Percentiles rank a stretch among this genome's conserved stretches.
Evolutionary conservation across 2,797 vertebrate species (phyloP).

Genomic region (Rhyacichthys aspro): DNA sequence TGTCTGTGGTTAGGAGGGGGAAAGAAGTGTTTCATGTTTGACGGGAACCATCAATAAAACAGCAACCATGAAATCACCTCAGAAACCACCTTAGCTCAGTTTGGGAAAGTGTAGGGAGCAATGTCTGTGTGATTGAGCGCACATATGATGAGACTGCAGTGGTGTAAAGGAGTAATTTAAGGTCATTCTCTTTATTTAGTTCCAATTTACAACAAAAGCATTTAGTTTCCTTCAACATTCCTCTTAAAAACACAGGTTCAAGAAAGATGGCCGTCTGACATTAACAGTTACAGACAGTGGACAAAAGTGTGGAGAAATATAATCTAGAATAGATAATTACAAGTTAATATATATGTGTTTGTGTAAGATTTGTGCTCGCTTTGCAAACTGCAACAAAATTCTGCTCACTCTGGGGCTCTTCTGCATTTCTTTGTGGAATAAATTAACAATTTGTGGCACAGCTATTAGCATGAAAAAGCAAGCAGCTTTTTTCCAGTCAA

Average conservation of each 20-base stretch:
- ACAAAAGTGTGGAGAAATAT: slow-evolving; percentile 2
- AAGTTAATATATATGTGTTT: not conserved
- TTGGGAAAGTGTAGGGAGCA: slow-evolving; percentile 22
- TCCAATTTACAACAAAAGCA: not conserved
- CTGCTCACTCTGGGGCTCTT: slow-evolving; percentile 31
- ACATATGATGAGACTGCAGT: too few species aligned
- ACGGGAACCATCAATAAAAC: slow-evolving; percentile 75
- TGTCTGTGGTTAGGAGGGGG: slow-evolving; percentile 61
- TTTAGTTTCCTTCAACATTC: too few species aligned
- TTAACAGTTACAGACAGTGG: not conserved
- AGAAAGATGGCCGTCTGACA: not conserved
- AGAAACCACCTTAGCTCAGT: slow-evolving; percentile 61
- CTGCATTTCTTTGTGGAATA: slow-evolving; percentile 67
- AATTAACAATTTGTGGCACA: slow-evolving; percentile 79
- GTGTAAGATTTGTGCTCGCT: not conserved
- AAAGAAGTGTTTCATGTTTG: slow-evolving; percentile 72
- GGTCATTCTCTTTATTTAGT: not conserved
- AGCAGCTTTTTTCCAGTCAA: slow-evolving; percentile 78
- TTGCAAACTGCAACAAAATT: slow-evolving; percentile 15
- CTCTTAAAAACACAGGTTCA: too few species aligned
- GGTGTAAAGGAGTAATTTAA: too few species aligned
- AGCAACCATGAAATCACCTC: slow-evolving; percentile 50
- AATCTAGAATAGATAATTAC: slow-evolving; percentile 7
- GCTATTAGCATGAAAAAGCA: slow-evolving; percentile 81
- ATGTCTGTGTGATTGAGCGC: slow-evolving; percentile 18